phyloP scores from a whole-genome alignment of 2,113 vertebrate genomes.

The Rynchops niger region DNA sequence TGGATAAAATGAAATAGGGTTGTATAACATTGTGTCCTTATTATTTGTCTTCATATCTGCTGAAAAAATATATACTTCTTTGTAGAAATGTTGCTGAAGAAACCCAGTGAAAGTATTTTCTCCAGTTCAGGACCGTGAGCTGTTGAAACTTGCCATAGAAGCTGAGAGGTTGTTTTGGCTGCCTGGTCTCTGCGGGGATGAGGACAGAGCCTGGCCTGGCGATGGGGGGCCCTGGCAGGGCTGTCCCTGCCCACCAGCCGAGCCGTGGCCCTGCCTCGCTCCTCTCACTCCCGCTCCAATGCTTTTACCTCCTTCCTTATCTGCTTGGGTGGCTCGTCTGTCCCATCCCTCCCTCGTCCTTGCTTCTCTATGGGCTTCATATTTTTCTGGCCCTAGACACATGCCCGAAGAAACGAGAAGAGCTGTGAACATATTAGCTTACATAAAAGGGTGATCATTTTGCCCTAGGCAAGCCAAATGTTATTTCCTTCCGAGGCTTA shows the following conservation, averaged over 20 bases:
- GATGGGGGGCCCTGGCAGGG: not conserved
- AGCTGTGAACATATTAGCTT: not conserved
- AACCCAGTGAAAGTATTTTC: too few species aligned
- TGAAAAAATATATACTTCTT: not conserved
- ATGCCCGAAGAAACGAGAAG: not conserved
- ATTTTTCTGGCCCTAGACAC: not conserved
- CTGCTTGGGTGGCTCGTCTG: not conserved
- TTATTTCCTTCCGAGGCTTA: not conserved
- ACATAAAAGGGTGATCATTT: not conserved
- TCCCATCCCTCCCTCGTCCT: not conserved
- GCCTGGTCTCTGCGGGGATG: too few species aligned
- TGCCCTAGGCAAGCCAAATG: not conserved
- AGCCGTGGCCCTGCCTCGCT: too few species aligned
- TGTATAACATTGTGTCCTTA: not conserved
- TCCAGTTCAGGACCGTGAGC: not conserved
- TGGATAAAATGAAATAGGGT: not conserved
- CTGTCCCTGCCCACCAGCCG: too few species aligned
- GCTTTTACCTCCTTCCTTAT: not conserved
- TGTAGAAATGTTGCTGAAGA: not conserved
- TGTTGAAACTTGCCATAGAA: not conserved
- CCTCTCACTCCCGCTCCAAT: fast-evolving
- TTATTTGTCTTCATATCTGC: not conserved
- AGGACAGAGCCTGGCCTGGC: not conserved
- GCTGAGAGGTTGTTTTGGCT: fast-evolving
- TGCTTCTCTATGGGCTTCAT: not conserved